Conservation (phyloP, 2,797 vertebrate species). For the Coreius guichenoti region DNA sequence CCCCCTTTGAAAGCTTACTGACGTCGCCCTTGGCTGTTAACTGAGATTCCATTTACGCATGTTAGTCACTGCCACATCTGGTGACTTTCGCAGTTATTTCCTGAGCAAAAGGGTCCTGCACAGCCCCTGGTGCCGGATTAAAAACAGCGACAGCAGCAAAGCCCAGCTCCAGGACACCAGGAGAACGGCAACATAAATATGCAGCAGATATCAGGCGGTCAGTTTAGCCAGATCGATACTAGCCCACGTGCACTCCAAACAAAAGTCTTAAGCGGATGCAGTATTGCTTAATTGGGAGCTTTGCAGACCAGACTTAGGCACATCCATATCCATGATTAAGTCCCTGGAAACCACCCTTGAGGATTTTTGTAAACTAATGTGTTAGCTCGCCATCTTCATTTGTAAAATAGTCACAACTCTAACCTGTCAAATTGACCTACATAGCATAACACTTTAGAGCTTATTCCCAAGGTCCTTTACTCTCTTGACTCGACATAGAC, state of each 20-base stretch:
- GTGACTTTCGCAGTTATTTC: constrained; percentile 70
- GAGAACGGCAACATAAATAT: constrained; percentile 78
- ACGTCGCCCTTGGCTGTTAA: constrained; percentile 58
- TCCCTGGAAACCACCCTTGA: constrained; percentile 73
- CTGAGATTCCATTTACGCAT: constrained; percentile 74
- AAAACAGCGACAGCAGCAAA: constrained; percentile 66
- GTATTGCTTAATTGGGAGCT: constrained; percentile 86
- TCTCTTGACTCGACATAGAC: constrained; percentile 24
- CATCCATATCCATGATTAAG: constrained; percentile 80
- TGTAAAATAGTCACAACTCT: constrained; percentile 69
- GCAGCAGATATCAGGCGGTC: constrained; percentile 76
- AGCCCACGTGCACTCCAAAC: constrained; percentile 76
- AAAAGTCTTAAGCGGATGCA: constrained; percentile 83
- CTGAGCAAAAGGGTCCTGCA: constrained; percentile 30
- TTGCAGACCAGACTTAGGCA: constrained; percentile 75
- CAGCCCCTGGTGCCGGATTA: constrained; percentile 76
- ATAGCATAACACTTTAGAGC: constrained; percentile 65
- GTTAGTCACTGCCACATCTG: constrained; percentile 79
- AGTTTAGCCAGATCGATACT: constrained; percentile 83
- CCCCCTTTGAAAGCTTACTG: constrained; percentile 68
- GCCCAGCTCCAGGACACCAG: constrained; percentile 76
- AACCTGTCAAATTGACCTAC: constrained; percentile 80
- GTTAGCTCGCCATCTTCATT: constrained; percentile 72
- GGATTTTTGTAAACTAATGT: constrained; percentile 78
- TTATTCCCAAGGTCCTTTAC: constrained; percentile 60